These are phyloP conservation scores for Emmelina monodactyla DNA, from an alignment of 2,888 invertebrate species.

Conservation along the genomic window DNA sequence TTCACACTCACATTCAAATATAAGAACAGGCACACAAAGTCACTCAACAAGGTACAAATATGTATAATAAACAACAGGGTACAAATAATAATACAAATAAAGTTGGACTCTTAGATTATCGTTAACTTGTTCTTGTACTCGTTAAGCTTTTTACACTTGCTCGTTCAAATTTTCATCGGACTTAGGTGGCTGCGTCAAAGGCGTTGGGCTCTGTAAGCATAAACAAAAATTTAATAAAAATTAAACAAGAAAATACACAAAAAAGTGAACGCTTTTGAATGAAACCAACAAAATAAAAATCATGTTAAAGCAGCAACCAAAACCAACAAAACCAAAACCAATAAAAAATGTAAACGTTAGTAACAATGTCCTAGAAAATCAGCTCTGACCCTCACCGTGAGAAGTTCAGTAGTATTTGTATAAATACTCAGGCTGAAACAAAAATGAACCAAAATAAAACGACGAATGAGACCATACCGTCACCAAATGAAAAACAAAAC, in stretches of 20 bases:
- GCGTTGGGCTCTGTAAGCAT: conserved; percentile 73
- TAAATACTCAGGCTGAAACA: conserved; percentile 63
- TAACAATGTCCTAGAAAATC: conserved; percentile 15
- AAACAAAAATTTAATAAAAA: too few relatives aligned
- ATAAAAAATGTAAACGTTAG: conserved; percentile 19
- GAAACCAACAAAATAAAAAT: conserved; percentile 12
- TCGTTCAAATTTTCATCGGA: conserved; percentile 80
- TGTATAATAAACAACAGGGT: conserved; percentile 19
- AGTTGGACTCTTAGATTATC: conserved; percentile 34
- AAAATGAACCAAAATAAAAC: conserved; percentile 25
- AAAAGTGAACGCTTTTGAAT: conserved; percentile 6
- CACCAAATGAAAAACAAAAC: conserved; percentile 30
- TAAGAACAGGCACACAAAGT: conserved; percentile 22
- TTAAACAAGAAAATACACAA: conserved; percentile 18
- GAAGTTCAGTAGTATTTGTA: conserved; percentile 56
- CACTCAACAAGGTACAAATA: conserved; percentile 22
- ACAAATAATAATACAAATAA: conserved; percentile 24
- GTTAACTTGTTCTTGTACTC: conserved; percentile 16
- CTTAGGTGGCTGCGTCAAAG: conserved; percentile 68
- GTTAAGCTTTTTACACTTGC: conserved; percentile 62
- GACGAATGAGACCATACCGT: conserved; percentile 26
- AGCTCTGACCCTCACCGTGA: conserved; percentile 22
- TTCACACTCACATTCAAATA: conserved; percentile 13
- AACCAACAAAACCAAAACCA: conserved; percentile 8
- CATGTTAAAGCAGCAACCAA: conserved; percentile 8